Evolutionary conservation across 2,113 vertebrate genomes (phyloP), one percentile per base, ranked within the genome.

Genomic region (Tyrannus savana): DNA sequence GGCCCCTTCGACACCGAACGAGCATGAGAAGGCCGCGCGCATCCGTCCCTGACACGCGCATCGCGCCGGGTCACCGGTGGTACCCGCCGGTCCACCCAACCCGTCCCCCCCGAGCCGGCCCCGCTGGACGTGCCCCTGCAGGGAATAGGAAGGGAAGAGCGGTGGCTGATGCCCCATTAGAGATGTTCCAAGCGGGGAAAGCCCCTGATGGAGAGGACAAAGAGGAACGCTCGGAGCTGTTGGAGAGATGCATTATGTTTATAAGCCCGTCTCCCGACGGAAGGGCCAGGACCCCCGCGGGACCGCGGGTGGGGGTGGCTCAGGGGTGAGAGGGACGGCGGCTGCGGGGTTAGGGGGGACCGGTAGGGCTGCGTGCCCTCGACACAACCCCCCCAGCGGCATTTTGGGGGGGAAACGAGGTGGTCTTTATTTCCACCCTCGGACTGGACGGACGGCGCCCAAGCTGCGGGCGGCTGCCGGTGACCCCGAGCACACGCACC

Each of bases 201-300:
- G 56, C 64, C 66, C 78, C 64, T 21, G 86, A 82, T 33, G 60
- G 55, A 78, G 82, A 90, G 88, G 95, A 96, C 95, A 96, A 96
- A 96, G 95, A 79, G 82, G 50, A 81, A 64, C 33, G 49, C 74
- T 91, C 33, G 25, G 69, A 63, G 81, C 89, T 73, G 88, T 0
- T 8, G 41, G 53, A 53, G 73, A 87, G 49, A 87, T 30, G 78
- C 55, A 3, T 84, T 68, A 64, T 23, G 73, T 67, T 75, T 42
- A 22, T n/a, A 55, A 89, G 33, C 35, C 49, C 47, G 3, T 24
- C 37, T 67, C 76, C 41, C 52, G 9, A 15, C 2, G 63, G 37
- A 41, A 77, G 62, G 59, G 53, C 44, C 63, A 3, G 53, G 59
- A 84, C 30, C 30, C 63, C 68, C 77, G 9, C 4, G 56, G 81